Evolutionary conservation across 2,888 invertebrate genomes (phyloP), one percentile per base, ranked within the genome.

Genomic region (Clistopyga incitator): DNA sequence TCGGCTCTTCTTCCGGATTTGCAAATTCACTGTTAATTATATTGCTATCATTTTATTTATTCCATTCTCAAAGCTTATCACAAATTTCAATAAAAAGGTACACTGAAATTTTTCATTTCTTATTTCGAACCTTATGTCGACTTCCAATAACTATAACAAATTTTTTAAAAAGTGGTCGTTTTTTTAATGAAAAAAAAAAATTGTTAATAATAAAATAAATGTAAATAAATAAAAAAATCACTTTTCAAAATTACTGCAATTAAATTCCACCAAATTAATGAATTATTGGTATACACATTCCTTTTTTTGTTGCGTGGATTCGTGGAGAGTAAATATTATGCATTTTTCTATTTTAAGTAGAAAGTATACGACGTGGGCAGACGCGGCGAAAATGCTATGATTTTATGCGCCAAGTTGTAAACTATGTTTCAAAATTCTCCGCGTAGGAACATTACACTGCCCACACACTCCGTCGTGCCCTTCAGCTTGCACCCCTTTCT

Each of bases 361-460:
- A 54, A 54, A 42, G 11, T 0, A 23, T 0, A n/a, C 18, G n/a
- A 56, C 42, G 10, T 2, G 23, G 56, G 23, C 29, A 42, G 18
- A 54, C 38, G 6, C 38, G 20, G 6, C 6, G 34, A 64, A 42
- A 23, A 45, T 59, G 25, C 25, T 3, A 13, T 56, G 11, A 25
- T 3, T 6, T 54, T 11, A 13, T 29, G 29, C 20, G 15, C 23
- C n/a, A 11, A 20, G 38, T 4, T 18, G 64, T 3, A 23, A 59
- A 25, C 56, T 42, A 56, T 71, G 42, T 56, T 42, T 38, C 38
- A 64, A 38, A n/a, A 18, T 64, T n/a, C 18, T 54, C 54, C 10
- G 38, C 13, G 38, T 13, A n/a, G 18, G 25, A 42, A 10, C 52
- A 23, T 18, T 11, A 42, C 20, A 25, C 38, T 42, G 20, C 38